phyloP scores from a whole-genome alignment of 2,113 vertebrate species.

The Ginglymostoma cirratum region DNA sequence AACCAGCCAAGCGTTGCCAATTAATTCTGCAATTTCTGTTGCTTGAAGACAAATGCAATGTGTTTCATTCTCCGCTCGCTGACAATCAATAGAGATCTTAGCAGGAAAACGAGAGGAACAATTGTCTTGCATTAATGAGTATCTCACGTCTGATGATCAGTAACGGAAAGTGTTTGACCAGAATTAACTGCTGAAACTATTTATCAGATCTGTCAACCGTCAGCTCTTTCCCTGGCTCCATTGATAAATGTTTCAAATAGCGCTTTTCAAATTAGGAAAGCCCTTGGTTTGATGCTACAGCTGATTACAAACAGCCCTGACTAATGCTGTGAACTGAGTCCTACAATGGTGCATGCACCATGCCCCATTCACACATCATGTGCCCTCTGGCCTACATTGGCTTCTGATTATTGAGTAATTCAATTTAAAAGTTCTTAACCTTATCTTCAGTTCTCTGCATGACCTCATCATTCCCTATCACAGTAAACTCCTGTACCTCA shows the following conservation, averaged over 20 bases:
- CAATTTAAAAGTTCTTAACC: neutral
- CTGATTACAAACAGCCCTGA: neutral
- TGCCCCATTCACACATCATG: neutral
- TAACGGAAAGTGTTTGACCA: neutral
- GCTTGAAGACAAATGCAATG: neutral
- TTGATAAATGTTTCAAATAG: neutral
- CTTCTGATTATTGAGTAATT: too few relatives aligned
- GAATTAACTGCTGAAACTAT: neutral
- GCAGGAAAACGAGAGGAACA: neutral
- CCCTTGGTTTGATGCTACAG: neutral
- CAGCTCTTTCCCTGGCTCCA: neutral
- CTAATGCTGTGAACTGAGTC: neutral
- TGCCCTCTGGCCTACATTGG: neutral
- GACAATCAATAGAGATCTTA: neutral
- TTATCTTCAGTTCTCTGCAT: neutral
- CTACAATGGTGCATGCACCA: neutral
- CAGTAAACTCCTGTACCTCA: neutral
- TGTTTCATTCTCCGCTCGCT: neutral
- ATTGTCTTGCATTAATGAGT: neutral
- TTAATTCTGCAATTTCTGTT: neutral
- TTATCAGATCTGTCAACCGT: too few relatives aligned
- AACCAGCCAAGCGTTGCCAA: slow-evolving; percentile 13
- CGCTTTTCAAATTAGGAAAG: neutral
- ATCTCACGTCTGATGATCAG: neutral
- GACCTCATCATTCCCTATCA: neutral